phyloP scores from a whole-genome alignment of 1,140 invertebrate genomes.

The Sminthurides bifidus region DNA sequence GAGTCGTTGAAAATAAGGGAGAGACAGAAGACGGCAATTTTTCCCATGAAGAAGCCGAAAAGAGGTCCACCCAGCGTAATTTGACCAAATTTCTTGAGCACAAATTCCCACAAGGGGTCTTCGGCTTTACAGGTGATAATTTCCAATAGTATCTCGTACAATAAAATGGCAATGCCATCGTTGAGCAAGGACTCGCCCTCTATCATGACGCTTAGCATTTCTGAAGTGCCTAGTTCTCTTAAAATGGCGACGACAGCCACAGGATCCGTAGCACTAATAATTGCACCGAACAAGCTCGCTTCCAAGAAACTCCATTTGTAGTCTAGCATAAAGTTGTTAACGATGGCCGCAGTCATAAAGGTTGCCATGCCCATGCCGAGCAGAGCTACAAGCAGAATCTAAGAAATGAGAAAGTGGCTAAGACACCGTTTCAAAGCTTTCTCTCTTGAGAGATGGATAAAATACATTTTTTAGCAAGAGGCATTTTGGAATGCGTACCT shows the following conservation, averaged over 20 bases:
- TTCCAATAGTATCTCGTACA: slow-evolving; percentile 36
- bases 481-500: slow-evolving; percentile 1
- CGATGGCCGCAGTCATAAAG: slow-evolving; percentile 35
- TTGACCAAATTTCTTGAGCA: slow-evolving; percentile 17
- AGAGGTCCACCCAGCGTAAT: slow-evolving; percentile 36
- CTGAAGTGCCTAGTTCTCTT: slow-evolving; percentile 38
- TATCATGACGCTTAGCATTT: slow-evolving; percentile 38
- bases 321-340: slow-evolving; percentile 33
- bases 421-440: neutral
- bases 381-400: slow-evolving; percentile 15
- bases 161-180: slow-evolving; percentile 42
- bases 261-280: slow-evolving; percentile 41
- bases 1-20: slow-evolving; percentile 25
- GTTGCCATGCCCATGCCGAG: slow-evolving; percentile 32
- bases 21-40: slow-evolving; percentile 35
- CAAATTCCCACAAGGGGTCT: neutral
- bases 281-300: slow-evolving; percentile 38
- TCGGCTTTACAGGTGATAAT: slow-evolving; percentile 7
- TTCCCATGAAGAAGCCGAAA: slow-evolving; percentile 38
- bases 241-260: slow-evolving; percentile 42
- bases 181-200: slow-evolving; percentile 44
- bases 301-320: slow-evolving; percentile 33
- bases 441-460: neutral
- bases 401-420: neutral
- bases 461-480: neutral